Base-by-base conservation (phyloP, 2,888 invertebrate species). In the Heteromyza rotundicornis region DNA sequence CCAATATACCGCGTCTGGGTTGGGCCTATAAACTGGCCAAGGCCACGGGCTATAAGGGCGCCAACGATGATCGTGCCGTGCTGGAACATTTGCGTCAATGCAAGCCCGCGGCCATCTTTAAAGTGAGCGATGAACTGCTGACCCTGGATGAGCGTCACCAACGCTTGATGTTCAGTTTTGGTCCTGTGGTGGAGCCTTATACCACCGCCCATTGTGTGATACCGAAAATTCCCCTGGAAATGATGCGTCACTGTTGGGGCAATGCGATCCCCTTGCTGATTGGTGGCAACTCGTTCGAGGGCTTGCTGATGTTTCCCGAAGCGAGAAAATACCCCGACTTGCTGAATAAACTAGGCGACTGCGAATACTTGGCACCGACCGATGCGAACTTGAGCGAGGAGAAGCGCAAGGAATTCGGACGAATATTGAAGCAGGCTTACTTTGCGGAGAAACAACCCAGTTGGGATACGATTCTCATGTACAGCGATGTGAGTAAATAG, bases 361-460 rank as follows among this genome's bases (percentile, higher is more conserved):
- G 82, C 35, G 80, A 81, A 65, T 73, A 72, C 59, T 64, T 80
- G 35, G 72, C 83, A 0, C 84, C 84, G 0, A 59, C 65, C 1
- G 78, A 80, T 61, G 72, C 82, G 2, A 70, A 77, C 7, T 57
- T 83, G 12, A 63, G 71, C 68, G 55, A 64, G 35, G 71, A 78
- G 62, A 70, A 82, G 63, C 70, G 82, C 2, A 73, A 67, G 23
- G 69, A 70, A 8, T 76, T 83, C 32, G 85, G 84, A 1, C 70
- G 78, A 2, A 76, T 77, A 66, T 75, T 87, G 10, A 81, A 82
- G 51, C 64, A 83, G 16, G 75, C 79, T 10, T 85, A 86, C 70
- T 86, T 84, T 67, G 84, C 82, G 1, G 80, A 84, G 8, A 76
- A 82, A 32, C 76, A 80, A 53, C 78, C 84, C 1, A 74, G 78